Conservation (phyloP, 2,797 vertebrate species). For the Trachops cirrhosus region DNA sequence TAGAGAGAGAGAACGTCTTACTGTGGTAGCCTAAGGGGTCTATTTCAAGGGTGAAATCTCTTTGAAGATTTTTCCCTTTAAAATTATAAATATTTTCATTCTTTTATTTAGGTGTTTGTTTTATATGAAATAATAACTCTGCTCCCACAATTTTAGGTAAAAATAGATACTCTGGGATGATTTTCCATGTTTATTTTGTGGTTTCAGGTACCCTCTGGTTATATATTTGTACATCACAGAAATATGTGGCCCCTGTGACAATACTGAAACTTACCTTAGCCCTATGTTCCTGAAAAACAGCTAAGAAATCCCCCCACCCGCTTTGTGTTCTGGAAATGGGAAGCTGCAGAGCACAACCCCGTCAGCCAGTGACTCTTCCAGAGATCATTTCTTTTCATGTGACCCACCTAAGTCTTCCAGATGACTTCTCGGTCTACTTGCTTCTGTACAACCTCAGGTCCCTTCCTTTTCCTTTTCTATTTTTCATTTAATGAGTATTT, state of each 20-base stretch:
- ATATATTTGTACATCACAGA: background rate
- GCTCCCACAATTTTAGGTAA: background rate
- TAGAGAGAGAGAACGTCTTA: background rate
- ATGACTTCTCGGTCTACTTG: background rate
- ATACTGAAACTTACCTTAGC: background rate
- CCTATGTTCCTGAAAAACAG: background rate
- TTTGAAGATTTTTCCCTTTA: background rate
- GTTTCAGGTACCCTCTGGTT: background rate
- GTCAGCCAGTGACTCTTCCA: background rate
- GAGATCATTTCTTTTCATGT: background rate
- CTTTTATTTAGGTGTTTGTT: background rate
- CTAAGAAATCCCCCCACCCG: background rate
- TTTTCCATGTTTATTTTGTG: background rate
- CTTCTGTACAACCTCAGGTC: background rate
- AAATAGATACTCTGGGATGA: background rate
- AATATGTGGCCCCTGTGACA: background rate
- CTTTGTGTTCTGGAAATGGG: background rate
- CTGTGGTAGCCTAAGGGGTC: background rate
- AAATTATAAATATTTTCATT: conserved; percentile 26
- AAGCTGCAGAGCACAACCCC: background rate
- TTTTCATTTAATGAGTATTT: no score
- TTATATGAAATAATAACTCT: background rate
- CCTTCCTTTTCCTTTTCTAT: background rate
- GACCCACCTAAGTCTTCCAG: background rate
- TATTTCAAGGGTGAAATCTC: background rate